These are phyloP conservation scores for Drosophila formosana DNA, from an alignment of 2,888 invertebrate species.

Conservation along the genomic window DNA sequence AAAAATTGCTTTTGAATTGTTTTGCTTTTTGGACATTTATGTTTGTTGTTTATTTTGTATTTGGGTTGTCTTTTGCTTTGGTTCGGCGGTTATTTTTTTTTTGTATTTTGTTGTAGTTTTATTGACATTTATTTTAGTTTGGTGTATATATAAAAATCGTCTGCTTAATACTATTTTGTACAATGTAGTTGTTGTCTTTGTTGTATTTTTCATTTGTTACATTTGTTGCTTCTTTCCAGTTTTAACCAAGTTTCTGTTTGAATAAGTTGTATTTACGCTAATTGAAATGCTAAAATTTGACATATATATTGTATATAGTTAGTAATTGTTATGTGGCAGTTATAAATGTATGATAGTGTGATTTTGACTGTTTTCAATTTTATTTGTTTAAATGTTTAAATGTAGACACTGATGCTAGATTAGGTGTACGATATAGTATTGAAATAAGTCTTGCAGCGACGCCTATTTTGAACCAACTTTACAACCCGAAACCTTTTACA, in stretches of 20 bases:
- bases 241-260: slow-evolving; percentile 24
- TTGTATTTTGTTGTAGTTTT: slow-evolving; percentile 31
- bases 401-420: slow-evolving; percentile 64
- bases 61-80: slow-evolving; percentile 28
- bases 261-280: slow-evolving; percentile 43
- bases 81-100: slow-evolving; percentile 58
- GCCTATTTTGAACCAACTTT: slow-evolving; percentile 59
- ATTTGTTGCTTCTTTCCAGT: slow-evolving; percentile 60
- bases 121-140: slow-evolving; percentile 49
- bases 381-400: slow-evolving; percentile 44
- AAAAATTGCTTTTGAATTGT: slow-evolving; percentile 61
- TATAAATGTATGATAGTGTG: slow-evolving; percentile 52
- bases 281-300: slow-evolving; percentile 73
- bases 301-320: slow-evolving; percentile 56
- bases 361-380: slow-evolving; percentile 26
- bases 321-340: slow-evolving; percentile 43
- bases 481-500: slow-evolving; percentile 63
- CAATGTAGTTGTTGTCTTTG: slow-evolving; percentile 80
- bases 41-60: slow-evolving; percentile 29
- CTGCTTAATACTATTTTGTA: slow-evolving; percentile 79
- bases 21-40: slow-evolving; percentile 24
- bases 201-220: slow-evolving; percentile 62
- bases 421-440: slow-evolving; percentile 44
- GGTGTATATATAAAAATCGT: slow-evolving; percentile 63
- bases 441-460: slow-evolving; percentile 44